Base-by-base conservation (phyloP, 2,113 vertebrate species). In the Festucalex cinctus region DNA sequence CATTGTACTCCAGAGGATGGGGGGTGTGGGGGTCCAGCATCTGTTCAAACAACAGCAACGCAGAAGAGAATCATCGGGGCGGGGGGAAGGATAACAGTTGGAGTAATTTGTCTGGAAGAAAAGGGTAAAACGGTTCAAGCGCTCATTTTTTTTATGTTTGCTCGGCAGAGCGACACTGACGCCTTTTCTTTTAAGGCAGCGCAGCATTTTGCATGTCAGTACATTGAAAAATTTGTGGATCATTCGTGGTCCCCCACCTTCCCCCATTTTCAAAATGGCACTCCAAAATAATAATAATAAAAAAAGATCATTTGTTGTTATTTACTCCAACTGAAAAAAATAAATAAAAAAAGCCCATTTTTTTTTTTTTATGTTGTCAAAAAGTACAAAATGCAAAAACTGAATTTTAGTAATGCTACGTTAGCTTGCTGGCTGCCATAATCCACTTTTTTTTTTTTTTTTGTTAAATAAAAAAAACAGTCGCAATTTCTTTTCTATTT, bases 1-100 rank as follows among this genome's bases (percentile, higher is more conserved):
- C 87, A 88, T 85, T 88, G 84, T 85, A 20, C 77, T 63, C 48
- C 20, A 20, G 58, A 68, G 67, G 71, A 70, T 76, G 74, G 66
- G 83, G 82, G 85, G 76, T 83, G 80, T 71, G 78, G 82, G 85
- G 76, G 85, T 79, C 75, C 72, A 67, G 82, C 91, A 92, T 90
- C 90, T 91, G 90, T 92, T 85, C 84, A 91, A 91, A 91, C 85
- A 92, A 88, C 74, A 77, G 72, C 48, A 69, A 90, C 81, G 81
- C 78, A 72, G 80, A 82, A 87, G 82, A 87, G 85, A 89, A 89
- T 82, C 85, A 82, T 86, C 80, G 69, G 44, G 20, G 48, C n/a
- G 86, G 86, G 86, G 87, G 80, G 86, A 84, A 87, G 80, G 79
- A 87, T 80, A 90, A 89, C 82, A 88, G 79, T 63, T 81, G 80